Conservation (phyloP, 2,113 vertebrate species). For the Lates calcarifer region DNA sequence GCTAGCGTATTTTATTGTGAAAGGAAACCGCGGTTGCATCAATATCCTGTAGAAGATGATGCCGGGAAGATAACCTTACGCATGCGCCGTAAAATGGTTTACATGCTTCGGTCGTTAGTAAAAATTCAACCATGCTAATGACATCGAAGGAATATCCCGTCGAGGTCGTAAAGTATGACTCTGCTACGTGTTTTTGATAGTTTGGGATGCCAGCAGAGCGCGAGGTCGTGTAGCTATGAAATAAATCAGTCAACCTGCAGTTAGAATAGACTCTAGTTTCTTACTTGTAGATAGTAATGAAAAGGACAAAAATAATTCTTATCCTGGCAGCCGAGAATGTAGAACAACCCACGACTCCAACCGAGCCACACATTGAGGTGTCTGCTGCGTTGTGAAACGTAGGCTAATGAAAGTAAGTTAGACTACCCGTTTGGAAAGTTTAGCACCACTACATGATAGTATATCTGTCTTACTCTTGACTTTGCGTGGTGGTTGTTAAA, state of each 20-base stretch:
- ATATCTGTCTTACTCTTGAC: neutral
- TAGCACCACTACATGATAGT: neutral
- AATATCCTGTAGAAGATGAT: neutral
- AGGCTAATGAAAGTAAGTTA: neutral
- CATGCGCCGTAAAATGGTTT: neutral
- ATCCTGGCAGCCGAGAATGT: neutral
- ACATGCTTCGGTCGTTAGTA: neutral
- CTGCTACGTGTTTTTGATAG: neutral
- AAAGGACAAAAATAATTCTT: neutral
- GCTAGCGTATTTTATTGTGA: neutral
- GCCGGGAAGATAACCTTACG: too few relatives aligned
- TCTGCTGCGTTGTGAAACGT: neutral
- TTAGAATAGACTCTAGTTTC: neutral
- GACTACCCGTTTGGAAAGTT: neutral
- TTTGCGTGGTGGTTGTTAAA: neutral
- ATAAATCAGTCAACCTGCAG: neutral
- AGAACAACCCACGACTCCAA: neutral
- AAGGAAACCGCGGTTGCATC: neutral
- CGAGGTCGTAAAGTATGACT: neutral
- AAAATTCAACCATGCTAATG: accelerated
- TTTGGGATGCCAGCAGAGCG: neutral
- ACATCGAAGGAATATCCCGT: neutral
- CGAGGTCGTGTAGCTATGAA: too few relatives aligned
- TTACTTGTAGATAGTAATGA: neutral
- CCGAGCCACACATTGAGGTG: neutral